Conservation (phyloP, 2,797 vertebrate species). For the Anabacerthia variegaticeps region DNA sequence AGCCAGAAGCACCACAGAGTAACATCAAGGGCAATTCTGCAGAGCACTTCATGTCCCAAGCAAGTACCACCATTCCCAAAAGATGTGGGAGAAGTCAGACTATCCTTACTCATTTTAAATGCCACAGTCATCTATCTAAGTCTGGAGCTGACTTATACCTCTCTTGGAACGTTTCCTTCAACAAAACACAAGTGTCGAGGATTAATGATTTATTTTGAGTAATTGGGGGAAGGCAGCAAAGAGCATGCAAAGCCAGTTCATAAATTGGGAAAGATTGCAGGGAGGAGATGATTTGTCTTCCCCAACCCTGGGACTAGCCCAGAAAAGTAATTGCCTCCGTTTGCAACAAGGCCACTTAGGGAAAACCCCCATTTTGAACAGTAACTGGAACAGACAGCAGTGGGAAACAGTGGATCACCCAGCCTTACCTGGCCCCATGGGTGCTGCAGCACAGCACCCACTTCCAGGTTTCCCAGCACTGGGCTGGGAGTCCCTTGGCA, state of each 20-base stretch:
- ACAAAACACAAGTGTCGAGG: background rate
- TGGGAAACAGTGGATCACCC: background rate
- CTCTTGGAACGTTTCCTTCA: background rate
- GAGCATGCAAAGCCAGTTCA: background rate
- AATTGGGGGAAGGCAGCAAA: background rate
- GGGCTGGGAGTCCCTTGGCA: background rate
- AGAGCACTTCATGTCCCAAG: background rate
- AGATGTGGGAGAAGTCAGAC: background rate
- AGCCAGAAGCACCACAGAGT: background rate
- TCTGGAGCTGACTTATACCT: background rate
- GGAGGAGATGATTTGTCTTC: background rate
- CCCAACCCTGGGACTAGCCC: background rate
- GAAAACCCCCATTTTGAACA: background rate
- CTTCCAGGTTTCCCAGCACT: background rate
- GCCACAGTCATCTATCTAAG: background rate
- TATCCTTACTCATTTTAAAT: background rate
- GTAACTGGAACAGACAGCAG: background rate
- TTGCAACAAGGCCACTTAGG: background rate
- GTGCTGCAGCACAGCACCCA: background rate
- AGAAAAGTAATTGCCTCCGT: background rate
- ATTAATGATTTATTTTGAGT: constrained; percentile 7
- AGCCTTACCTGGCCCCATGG: background rate
- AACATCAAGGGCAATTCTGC: background rate
- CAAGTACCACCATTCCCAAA: background rate
- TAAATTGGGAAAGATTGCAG: background rate